Percentiles rank a stretch among this genome's conserved stretches.
Evolutionary conservation across 2,113 vertebrate species (phyloP).

Genomic region (Corvus cornix): DNA sequence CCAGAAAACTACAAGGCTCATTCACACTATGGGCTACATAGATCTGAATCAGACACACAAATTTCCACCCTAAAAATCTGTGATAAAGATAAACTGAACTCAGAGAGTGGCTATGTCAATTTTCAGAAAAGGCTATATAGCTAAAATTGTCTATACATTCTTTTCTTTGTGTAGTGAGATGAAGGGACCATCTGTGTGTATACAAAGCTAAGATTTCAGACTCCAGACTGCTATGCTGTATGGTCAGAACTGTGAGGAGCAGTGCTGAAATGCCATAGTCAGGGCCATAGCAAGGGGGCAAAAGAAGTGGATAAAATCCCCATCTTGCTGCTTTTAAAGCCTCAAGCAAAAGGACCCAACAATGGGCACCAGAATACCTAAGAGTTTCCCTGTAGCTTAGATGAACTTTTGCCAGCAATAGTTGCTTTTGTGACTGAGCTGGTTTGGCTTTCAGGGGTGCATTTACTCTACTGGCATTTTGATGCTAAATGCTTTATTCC

Average conservation of each 20-base stretch:
- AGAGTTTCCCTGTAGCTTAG: background rate
- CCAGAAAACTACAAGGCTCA: background rate
- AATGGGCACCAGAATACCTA: background rate
- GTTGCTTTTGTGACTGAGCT: background rate
- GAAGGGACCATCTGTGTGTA: background rate
- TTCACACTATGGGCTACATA: background rate
- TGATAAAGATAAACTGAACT: background rate
- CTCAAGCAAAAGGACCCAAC: background rate
- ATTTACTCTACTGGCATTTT: background rate
- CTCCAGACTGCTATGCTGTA: background rate
- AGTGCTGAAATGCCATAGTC: fast-evolving
- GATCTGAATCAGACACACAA: background rate
- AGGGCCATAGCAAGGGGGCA: background rate
- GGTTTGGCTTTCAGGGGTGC: background rate
- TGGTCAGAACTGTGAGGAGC: background rate
- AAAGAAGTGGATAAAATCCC: background rate
- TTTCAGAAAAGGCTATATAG: background rate
- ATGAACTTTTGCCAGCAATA: background rate
- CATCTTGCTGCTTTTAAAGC: background rate
- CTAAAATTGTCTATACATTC: background rate
- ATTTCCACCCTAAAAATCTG: background rate
- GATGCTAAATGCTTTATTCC: background rate
- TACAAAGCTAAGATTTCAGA: background rate
- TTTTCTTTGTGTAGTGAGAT: background rate
- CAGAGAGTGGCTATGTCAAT: background rate